Conservation (phyloP, 2,113 vertebrate species). For the Aleadryas rufinucha region DNA sequence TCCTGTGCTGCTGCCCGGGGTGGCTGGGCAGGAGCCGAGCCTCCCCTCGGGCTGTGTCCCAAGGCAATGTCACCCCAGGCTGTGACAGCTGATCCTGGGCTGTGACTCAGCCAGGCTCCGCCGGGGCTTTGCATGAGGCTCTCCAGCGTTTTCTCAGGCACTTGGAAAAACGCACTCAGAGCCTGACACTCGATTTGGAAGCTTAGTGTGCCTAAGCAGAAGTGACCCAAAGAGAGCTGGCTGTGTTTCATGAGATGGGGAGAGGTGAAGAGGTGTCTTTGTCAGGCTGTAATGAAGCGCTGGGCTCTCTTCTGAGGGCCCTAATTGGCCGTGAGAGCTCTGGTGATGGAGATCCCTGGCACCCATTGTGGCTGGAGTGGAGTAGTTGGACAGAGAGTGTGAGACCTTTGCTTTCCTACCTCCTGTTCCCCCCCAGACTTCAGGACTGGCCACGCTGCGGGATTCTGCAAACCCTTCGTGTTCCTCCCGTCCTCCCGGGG, state of each 20-base stretch:
- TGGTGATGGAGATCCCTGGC: neutral
- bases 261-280: neutral
- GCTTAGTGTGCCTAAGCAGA: neutral
- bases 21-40: neutral
- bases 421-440: too few species aligned
- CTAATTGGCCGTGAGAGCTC: neutral
- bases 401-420: neutral
- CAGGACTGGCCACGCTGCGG: rapidly evolving
- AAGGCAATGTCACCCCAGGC: neutral
- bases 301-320: neutral
- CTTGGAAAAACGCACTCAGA: neutral
- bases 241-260: neutral
- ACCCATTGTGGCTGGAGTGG: rapidly evolving
- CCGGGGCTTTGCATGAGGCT: neutral
- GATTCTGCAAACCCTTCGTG: neutral
- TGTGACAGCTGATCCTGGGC: neutral
- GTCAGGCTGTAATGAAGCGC: neutral
- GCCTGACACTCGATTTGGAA: neutral
- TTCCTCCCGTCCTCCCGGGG: rapidly evolving
- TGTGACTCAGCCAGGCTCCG: neutral
- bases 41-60: neutral
- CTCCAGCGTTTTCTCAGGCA: neutral
- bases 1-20: neutral
- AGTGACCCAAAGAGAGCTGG: neutral
- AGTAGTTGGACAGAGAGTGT: neutral